These are phyloP conservation scores for Epiblema foenella DNA, from an alignment of 2,888 invertebrate species.

Conservation along the genomic window DNA sequence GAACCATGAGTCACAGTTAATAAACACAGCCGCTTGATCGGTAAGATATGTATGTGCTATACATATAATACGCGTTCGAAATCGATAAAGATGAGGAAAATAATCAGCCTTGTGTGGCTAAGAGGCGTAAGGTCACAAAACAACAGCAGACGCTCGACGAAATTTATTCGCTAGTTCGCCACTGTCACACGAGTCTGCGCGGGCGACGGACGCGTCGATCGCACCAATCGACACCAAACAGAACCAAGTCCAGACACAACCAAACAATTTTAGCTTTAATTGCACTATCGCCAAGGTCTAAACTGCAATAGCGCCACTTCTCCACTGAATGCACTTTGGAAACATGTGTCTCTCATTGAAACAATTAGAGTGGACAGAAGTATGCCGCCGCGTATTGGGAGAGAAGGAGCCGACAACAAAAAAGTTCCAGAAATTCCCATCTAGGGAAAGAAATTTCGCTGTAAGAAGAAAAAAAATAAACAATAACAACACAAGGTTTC, in stretches of 20 bases:
- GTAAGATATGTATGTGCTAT: conserved; percentile 7
- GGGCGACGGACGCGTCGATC: conserved; percentile 47
- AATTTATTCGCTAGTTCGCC: conserved; percentile 50
- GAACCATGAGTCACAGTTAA: not conserved
- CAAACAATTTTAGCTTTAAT: conserved; percentile 4
- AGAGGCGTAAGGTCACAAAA: conserved; percentile 54
- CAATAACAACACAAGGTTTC: conserved; percentile 67
- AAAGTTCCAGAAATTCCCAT: conserved; percentile 87
- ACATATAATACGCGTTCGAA: conserved; percentile 55
- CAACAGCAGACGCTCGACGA: conserved; percentile 61
- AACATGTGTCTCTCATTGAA: conserved; percentile 74
- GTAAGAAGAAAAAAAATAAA: conserved; percentile 85
- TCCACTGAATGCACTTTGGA: conserved; percentile 4
- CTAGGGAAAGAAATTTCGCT: conserved; percentile 88
- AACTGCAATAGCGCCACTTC: not conserved
- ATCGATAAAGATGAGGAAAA: conserved; percentile 56
- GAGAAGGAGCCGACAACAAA: conserved; percentile 61
- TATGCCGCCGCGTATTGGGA: conserved; percentile 64
- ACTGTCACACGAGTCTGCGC: conserved; percentile 47
- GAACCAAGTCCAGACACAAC: conserved; percentile 4
- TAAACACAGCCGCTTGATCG: not conserved
- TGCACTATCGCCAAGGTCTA: conserved; percentile 6
- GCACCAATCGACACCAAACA: conserved; percentile 17
- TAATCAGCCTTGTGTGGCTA: conserved; percentile 59
- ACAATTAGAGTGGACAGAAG: conserved; percentile 74